Conservation (phyloP, 1,140 invertebrate species). For the Drosophila hydei region DNA sequence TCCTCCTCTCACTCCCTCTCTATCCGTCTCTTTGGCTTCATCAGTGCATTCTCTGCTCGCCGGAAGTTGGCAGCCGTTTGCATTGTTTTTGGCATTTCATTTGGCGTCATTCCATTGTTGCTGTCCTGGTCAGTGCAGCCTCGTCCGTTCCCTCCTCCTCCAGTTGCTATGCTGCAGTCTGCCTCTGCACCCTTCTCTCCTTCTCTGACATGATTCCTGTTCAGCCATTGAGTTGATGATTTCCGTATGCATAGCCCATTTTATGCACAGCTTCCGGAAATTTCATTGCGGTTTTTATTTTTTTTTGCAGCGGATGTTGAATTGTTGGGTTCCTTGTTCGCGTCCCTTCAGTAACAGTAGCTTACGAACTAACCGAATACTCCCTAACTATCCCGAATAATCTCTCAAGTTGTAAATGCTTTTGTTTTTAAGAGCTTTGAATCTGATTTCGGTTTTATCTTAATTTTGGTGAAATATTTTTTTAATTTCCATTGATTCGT, state of each 20-base stretch:
- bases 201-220: constrained; percentile 57
- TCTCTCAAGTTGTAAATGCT: constrained; percentile 27
- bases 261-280: constrained; percentile 83
- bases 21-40: not conserved
- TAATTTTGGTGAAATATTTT: constrained; percentile 5
- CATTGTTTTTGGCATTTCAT: constrained; percentile 78
- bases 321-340: constrained; percentile 26
- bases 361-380: not conserved
- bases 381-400: constrained; percentile 16
- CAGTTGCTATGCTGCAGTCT: not conserved
- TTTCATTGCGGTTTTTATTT: constrained; percentile 76
- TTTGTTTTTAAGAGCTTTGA: constrained; percentile 28
- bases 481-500: constrained; percentile 20
- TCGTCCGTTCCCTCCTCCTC: too few relatives aligned
- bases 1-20: constrained; percentile 16
- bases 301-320: constrained; percentile 66
- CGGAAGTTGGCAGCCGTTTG: constrained; percentile 77
- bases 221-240: constrained; percentile 83
- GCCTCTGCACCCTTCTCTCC: not conserved
- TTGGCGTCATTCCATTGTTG: constrained; percentile 75
- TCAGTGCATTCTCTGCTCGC: constrained; percentile 26
- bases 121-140: constrained; percentile 31
- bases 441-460: not conserved
- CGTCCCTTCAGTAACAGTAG: constrained; percentile 19
- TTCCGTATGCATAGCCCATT: constrained; percentile 83